Evolutionary conservation across 1,140 invertebrate genomes (phyloP), one percentile per base, ranked within the genome.

Genomic region (Gonioctena quinquepunctata): DNA sequence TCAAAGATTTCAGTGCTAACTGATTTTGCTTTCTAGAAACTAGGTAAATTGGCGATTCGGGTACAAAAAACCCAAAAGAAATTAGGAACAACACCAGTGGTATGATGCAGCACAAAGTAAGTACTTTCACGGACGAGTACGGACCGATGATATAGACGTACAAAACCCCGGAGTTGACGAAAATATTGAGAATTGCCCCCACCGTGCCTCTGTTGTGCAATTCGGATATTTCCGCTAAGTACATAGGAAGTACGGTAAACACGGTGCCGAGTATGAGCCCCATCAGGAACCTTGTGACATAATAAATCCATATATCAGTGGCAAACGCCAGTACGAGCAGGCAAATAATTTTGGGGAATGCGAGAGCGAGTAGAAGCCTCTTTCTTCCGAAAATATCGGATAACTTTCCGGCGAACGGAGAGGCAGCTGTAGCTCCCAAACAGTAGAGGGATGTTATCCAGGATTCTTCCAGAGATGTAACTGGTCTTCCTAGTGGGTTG

Each of bases 21-120:
- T 86, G 80, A 85, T 86, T 21, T 23, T 87, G 85, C 18, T 83
- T 85, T 22, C 81, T 85, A 77, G 89, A 88, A 0, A 93, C 80
- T 28, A 90, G 84, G 66, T 87, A 93, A 48, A 89, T 89, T 0
- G 95, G 95, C 7, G 92, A 91, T 79, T 96, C 95, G 0, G 94
- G 94, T n/a, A 75, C 57, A 23, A 78, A 74, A 6, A 77, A 16
- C 3, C 86, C 68, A 79, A 90, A 88, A 1, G 84, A 76, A 0
- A 85, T 48, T 8, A 89, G 65, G 78, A 90, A 87, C 0, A 87
- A 83, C 1, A 85, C 0, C 0, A 88, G 87, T 13, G 88, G 69
- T 4, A 81, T 27, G 3, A 80, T 81, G 63, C 84, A 85, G 0
- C 82, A 68, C 16, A 88, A 79, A 73, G 86, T 87, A 16, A 89